Base-by-base conservation (phyloP, 2,888 invertebrate species). In the Brachypalpus laphriformis region DNA sequence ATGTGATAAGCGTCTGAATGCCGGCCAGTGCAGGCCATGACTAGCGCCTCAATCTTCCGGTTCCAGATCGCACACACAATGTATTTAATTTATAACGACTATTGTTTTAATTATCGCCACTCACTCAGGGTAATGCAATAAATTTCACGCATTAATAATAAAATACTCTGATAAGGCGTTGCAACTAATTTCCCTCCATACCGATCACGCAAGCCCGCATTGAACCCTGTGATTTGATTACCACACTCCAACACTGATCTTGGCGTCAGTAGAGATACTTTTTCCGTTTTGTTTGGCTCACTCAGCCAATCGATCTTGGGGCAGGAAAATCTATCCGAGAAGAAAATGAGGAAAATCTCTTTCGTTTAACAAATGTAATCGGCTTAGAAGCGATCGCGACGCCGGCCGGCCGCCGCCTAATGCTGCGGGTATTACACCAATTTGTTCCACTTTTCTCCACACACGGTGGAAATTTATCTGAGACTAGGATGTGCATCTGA, bases 361-460 rank as follows among this genome's bases (percentile, higher is more conserved):
- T 45, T 34, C 70, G 71, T 59, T 82, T 82, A 77, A 82, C 70
- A 65, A 72, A 66, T 72, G 72, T 83, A 83, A 83, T 83, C 83
- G 83, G 80, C 80, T 83, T 83, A 80, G 72, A 56, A n/a, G n/a
- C n/a, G n/a, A n/a, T n/a, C n/a, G n/a, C n/a, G n/a, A n/a, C n/a
- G n/a, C n/a, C n/a, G n/a, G n/a, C n/a, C n/a, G n/a, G n/a, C 63
- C 47, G 56, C 61, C 47, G 56, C 65, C 72, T 72, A 74, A 80
- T 83, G 80, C 82, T 72, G 65, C 77, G 65, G 82, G 82, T 54
- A 82, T 77, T 82, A 65, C 66, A 42, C 54, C 74, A 80, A 83
- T 83, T 83, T 83, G 83, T 83, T 83, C 83, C 83, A 83, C 80
- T 82, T 82, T 78, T 61, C 82, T 82, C 40, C 42, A 45, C 70